These are phyloP conservation scores for Chromobotia macracanthus DNA, from an alignment of 2,797 vertebrate genomes.

Conservation along the genomic window DNA sequence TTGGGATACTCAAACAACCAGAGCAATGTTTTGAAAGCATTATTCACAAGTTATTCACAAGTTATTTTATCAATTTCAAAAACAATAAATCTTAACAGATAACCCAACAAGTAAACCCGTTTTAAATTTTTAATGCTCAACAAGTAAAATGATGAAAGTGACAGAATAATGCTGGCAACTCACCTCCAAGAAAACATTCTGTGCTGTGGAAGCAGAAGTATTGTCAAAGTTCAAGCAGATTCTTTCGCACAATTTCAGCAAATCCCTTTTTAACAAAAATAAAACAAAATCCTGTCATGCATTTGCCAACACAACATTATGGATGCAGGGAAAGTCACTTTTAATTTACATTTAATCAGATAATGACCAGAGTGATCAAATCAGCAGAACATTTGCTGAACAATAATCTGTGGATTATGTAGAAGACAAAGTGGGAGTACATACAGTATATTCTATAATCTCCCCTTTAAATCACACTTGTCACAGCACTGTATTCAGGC, in stretches of 20 bases:
- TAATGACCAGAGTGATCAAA: neutral
- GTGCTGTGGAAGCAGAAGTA: conserved; percentile 79
- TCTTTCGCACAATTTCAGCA: conserved; percentile 95
- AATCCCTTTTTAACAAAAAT: conserved; percentile 78
- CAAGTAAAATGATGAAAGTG: neutral
- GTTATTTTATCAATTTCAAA: too few species aligned
- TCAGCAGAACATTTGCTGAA: too few species aligned
- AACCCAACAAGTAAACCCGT: neutral
- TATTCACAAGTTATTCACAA: too few species aligned
- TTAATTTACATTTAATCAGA: neutral
- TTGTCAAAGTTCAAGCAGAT: conserved; percentile 85
- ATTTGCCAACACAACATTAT: neutral
- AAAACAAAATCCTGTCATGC: neutral
- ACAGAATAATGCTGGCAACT: conserved; percentile 36
- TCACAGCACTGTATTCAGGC: neutral
- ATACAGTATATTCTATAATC: neutral
- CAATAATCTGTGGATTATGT: too few species aligned
- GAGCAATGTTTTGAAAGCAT: too few species aligned
- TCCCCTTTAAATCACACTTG: neutral
- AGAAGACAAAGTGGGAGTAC: too few species aligned
- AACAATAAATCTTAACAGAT: neutral
- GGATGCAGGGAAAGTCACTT: too few species aligned
- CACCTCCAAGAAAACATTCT: conserved; percentile 94
- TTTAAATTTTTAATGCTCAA: neutral
- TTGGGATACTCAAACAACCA: too few species aligned